phyloP scores from a whole-genome alignment of 2,113 vertebrate species.

The Sialia sialis region DNA sequence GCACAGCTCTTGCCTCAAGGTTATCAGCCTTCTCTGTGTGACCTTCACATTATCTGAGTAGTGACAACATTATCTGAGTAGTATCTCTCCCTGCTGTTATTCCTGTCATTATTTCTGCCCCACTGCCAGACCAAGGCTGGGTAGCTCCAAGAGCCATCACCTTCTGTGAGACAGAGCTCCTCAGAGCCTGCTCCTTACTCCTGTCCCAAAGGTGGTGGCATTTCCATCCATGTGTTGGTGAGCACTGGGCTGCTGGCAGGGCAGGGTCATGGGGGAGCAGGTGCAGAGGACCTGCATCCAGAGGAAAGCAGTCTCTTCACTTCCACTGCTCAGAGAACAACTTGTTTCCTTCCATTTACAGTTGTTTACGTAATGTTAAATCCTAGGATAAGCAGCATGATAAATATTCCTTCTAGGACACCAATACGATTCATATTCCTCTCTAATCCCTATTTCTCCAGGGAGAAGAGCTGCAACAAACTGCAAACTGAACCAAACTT shows the following conservation, averaged over 20 bases:
- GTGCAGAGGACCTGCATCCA: fast-evolving
- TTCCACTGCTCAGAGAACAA: neutral
- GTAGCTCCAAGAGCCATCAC: fast-evolving
- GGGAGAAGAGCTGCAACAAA: neutral
- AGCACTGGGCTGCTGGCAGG: neutral
- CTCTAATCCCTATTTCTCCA: neutral
- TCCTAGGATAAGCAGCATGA: neutral
- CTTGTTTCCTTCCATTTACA: neutral
- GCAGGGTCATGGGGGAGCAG: fast-evolving
- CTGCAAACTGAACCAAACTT: neutral
- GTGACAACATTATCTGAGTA: neutral
- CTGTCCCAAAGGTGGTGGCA: neutral
- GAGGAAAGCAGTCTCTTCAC: neutral
- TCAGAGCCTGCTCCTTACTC: neutral
- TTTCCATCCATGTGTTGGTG: fast-evolving
- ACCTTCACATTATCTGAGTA: neutral
- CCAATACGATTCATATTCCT: neutral
- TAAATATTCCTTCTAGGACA: neutral
- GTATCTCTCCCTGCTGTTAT: neutral
- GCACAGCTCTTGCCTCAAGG: neutral
- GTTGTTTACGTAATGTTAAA: neutral
- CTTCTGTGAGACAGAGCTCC: neutral
- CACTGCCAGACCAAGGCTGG: fast-evolving
- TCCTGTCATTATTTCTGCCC: neutral
- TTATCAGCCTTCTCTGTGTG: neutral